Evolutionary conservation across 2,797 vertebrate genomes (phyloP).

Genomic region (Peromyscus melanophrys): DNA sequence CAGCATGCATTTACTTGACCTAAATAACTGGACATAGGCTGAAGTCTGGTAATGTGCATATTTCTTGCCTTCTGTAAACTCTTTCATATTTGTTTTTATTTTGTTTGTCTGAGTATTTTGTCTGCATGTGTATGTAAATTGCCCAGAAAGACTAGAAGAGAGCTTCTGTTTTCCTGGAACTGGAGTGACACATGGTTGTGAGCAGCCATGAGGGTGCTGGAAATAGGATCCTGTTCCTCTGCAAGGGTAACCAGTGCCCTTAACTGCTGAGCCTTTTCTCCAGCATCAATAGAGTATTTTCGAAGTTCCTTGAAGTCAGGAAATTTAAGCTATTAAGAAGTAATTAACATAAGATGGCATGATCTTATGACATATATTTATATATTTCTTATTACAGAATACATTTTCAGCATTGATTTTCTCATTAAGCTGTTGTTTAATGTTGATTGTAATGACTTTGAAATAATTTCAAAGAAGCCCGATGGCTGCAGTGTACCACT

Average conservation of each 20-base stretch:
- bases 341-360: neutral
- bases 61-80: neutral
- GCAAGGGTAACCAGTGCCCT: neutral
- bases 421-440: neutral
- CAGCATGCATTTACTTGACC: neutral
- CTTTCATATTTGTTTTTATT: neutral
- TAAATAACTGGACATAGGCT: neutral
- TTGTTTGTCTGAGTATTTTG: neutral
- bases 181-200: neutral
- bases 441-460: neutral
- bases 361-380: neutral
- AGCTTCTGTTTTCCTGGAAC: neutral
- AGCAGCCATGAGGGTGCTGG: neutral
- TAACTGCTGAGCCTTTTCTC: neutral
- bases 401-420: neutral
- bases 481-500: neutral
- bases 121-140: neutral
- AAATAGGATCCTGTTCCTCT: neutral
- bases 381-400: neutral
- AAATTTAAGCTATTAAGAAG: neutral
- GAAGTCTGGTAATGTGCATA: neutral
- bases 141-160: neutral
- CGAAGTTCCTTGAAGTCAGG: neutral
- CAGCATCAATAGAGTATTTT: neutral
- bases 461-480: neutral